Evolutionary conservation across 2,888 invertebrate species (phyloP).

Genomic region (Drosophila pseudotalamancana): DNA sequence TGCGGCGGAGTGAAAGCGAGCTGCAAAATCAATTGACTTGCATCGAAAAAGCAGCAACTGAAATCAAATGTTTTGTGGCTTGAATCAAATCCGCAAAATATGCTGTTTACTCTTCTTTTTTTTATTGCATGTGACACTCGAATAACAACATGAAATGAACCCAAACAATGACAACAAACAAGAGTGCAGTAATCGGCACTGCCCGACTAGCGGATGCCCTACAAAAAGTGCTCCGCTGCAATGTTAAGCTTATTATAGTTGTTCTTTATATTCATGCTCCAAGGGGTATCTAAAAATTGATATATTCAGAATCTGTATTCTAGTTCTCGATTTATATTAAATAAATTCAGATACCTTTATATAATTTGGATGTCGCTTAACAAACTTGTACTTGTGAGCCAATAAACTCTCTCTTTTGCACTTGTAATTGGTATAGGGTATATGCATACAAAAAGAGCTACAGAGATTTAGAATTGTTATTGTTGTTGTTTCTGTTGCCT

Average conservation of each 20-base stretch:
- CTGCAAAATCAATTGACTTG: constrained; percentile 48
- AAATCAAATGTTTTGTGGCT: constrained; percentile 75
- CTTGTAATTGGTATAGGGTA: not conserved
- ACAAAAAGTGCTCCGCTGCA: not conserved
- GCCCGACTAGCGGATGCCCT: not conserved
- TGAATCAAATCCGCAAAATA: constrained; percentile 62
- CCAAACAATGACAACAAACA: constrained; percentile 14
- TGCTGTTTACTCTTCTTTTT: constrained; percentile 16
- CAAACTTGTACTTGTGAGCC: too few species aligned
- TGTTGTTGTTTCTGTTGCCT: constrained; percentile 21
- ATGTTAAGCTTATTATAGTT: too few species aligned
- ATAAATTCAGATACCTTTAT: too few species aligned
- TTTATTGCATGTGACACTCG: constrained; percentile 46
- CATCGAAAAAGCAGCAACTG: constrained; percentile 38
- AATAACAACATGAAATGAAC: constrained; percentile 26
- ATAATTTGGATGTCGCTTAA: too few species aligned
- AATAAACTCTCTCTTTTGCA: too few species aligned
- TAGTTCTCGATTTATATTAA: too few species aligned
- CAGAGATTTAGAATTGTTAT: constrained; percentile 33
- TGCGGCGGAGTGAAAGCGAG: not conserved
- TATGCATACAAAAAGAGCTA: constrained; percentile 17
- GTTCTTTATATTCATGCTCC: not conserved
- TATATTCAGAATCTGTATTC: too few species aligned
- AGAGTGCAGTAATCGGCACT: not conserved
- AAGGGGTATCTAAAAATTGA: not conserved